Percentiles rank a stretch among this genome's conserved stretches.
phyloP scores from a whole-genome alignment of 1,140 invertebrate genomes.

The Pectinophora gossypiella region DNA sequence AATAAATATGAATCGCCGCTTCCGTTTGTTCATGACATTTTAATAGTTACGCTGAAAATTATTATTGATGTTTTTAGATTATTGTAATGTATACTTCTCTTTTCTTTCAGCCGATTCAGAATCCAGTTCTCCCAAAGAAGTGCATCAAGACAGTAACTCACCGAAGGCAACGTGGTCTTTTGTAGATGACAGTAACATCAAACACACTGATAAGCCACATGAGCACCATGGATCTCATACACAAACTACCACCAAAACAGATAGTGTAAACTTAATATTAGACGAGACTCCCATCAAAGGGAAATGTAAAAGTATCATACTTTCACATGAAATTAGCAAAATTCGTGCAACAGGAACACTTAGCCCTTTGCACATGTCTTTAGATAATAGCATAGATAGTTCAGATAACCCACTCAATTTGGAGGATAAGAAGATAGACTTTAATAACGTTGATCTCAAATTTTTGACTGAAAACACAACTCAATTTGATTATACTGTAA shows the following conservation, averaged over 20 bases:
- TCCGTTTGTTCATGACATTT: no score
- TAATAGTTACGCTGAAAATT: no score
- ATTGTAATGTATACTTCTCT: no score
- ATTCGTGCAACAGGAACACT: slow-evolving; percentile 37
- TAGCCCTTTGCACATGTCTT: slow-evolving; percentile 58
- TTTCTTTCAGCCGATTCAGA: slow-evolving; percentile 43
- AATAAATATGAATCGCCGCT: no score
- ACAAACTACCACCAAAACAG: slow-evolving; percentile 46
- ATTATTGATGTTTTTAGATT: no score
- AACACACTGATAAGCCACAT: slow-evolving; percentile 13
- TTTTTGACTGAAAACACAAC: slow-evolving; percentile 57
- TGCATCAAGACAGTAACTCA: slow-evolving; percentile 4
- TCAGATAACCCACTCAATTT: slow-evolving; percentile 49
- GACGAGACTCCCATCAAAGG: slow-evolving; percentile 58
- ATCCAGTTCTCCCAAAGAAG: slow-evolving; percentile 19
- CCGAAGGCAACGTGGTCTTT: slow-evolving; percentile 37
- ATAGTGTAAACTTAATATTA: slow-evolving; percentile 30
- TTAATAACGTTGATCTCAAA: slow-evolving; percentile 68
- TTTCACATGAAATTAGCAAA: slow-evolving; percentile 62
- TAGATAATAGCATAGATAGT: slow-evolving; percentile 66
- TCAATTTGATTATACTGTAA: slow-evolving; percentile 35
- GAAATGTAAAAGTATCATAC: slow-evolving; percentile 42
- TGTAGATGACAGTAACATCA: slow-evolving; percentile 41
- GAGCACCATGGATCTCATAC: no score
- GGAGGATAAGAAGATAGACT: slow-evolving; percentile 64